A percentile compares a stretch with the other conserved stretches of the same genome.
Evolutionary conservation across 2,113 vertebrate species (phyloP).

Genomic region (Bubo scandiacus): DNA sequence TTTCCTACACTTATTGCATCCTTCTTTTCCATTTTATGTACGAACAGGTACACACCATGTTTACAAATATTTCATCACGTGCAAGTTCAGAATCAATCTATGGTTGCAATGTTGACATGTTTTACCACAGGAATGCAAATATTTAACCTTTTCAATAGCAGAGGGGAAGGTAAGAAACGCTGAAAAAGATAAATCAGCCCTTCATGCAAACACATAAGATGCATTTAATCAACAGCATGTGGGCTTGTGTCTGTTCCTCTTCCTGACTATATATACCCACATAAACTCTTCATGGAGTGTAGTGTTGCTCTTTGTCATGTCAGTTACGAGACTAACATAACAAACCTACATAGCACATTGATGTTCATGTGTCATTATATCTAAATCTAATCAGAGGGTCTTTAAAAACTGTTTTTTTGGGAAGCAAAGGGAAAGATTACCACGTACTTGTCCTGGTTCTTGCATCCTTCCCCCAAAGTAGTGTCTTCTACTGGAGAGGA

Average conservation of each 20-base stretch:
- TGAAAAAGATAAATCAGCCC: neutral
- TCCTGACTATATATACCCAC: neutral
- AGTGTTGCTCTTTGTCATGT: neutral
- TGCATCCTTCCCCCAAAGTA: neutral
- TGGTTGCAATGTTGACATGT: neutral
- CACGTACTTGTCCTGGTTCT: neutral
- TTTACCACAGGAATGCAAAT: neutral
- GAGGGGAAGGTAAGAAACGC: neutral
- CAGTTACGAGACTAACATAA: neutral
- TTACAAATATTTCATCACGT: neutral
- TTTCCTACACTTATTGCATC: neutral
- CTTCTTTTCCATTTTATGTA: neutral
- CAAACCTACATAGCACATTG: neutral
- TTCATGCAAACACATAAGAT: neutral
- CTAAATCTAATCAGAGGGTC: neutral
- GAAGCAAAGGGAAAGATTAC: neutral
- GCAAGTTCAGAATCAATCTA: neutral
- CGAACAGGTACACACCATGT: neutral
- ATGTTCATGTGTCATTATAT: neutral
- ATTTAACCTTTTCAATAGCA: neutral
- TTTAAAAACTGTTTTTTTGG: neutral
- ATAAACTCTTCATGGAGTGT: neutral
- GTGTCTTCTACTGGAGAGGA: neutral
- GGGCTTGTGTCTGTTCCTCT: neutral
- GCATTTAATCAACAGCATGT: neutral